Base-by-base conservation (phyloP, 2,888 invertebrate genomes). In the Cataglyphis cursor region DNA sequence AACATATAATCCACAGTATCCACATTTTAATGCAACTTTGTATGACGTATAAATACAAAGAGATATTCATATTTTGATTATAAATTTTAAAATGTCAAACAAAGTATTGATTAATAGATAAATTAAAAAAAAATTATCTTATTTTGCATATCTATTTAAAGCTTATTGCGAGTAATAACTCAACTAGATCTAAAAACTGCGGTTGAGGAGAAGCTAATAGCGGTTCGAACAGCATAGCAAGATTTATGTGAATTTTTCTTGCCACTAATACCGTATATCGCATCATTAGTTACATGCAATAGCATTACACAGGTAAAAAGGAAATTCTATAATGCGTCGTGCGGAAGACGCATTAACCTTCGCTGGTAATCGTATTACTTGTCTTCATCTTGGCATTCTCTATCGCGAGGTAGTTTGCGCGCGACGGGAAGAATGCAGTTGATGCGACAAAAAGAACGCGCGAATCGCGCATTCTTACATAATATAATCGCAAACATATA, bases 341-440 rank as follows among this genome's bases (percentile, higher is more conserved):
- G 51, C 9, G 65, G 81, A 86, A 81, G 82, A 85, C 83, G 85
- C 83, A 89, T 87, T 89, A 87, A 91, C 84, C 85, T 75, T 83
- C 62, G 64, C n/a, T n/a, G 24, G 21, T 65, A 59, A 75, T 54
- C 62, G 80, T 68, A 82, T 68, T 64, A 80, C 64, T 72, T 65
- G 82, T 87, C 85, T 87, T 88, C 78, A 78, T 88, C 85, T 86
- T 73, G 70, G 15, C 62, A 44, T 18, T 80, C 83, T 86, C 83
- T 82, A 82, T 86, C 73, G 48, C 81, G 72, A 81, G 84, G 75
- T 44, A 31, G n/a, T 44, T 44, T 59, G 81, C 72, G 84, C 82
- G 86, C 87, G 87, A 85, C 83, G 72, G 83, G 24, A 85, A 83
- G 89, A 89, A 89, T 90, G 87, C 89, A 82, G 87, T 48, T 54